Percentiles rank a stretch among this genome's conserved stretches.
Conservation (phyloP, 2,888 invertebrate species). For the Danaus chrysippus region DNA sequence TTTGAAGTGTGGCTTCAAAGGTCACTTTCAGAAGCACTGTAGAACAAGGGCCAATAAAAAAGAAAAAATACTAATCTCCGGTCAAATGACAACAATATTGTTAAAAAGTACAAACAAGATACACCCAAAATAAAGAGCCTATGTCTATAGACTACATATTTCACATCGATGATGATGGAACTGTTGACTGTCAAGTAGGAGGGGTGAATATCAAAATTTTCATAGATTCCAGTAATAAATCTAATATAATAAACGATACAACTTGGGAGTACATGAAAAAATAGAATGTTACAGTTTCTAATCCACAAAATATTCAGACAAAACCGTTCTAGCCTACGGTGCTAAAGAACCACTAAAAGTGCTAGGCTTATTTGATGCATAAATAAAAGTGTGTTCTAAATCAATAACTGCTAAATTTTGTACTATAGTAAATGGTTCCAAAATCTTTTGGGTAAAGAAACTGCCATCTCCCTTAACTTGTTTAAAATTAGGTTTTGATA, state of each 20-base stretch:
- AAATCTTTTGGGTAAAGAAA: slow-evolving; percentile 30
- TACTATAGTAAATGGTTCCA: slow-evolving; percentile 30
- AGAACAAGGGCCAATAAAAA: slow-evolving; percentile 16
- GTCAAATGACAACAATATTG: no score
- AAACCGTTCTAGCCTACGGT: slow-evolving; percentile 32
- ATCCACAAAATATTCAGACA: slow-evolving; percentile 17
- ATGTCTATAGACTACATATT: slow-evolving; percentile 12
- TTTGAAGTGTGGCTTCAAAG: slow-evolving; percentile 13
- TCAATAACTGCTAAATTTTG: slow-evolving; percentile 22
- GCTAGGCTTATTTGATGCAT: slow-evolving; percentile 32
- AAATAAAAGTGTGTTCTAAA: slow-evolving; percentile 12
- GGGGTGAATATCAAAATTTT: slow-evolving; percentile 8
- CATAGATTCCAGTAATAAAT: slow-evolving; percentile 12
- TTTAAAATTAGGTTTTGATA: slow-evolving; percentile 27
- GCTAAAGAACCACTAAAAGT: slow-evolving; percentile 25
- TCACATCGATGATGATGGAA: slow-evolving; percentile 2
- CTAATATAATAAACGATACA: slow-evolving; percentile 10
- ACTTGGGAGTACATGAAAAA: slow-evolving; percentile 10
- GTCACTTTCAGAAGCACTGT: slow-evolving; percentile 12
- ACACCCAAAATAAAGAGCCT: slow-evolving; percentile 14
- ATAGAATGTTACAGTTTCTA: slow-evolving; percentile 4
- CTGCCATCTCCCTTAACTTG: slow-evolving; percentile 28
- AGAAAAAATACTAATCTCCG: background rate
- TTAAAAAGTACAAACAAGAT: slow-evolving; percentile 27
- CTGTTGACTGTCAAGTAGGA: slow-evolving; percentile 9